Evolutionary conservation across 2,888 invertebrate species (phyloP).

Genomic region (Tineola bisselliella): DNA sequence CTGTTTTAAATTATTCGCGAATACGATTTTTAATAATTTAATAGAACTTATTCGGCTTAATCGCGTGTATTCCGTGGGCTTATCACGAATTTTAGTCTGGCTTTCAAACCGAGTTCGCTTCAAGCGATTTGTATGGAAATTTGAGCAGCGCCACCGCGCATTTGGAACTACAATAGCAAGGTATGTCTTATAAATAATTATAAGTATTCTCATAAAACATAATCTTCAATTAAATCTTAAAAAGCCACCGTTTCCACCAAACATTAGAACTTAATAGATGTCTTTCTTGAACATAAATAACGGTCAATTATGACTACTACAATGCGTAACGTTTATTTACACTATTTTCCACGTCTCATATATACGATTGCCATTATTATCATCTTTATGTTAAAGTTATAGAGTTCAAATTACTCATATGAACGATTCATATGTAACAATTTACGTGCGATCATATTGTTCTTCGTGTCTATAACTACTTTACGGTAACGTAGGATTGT

Average conservation of each 20-base stretch:
- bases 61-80: too few relatives aligned
- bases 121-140: too few relatives aligned
- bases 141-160: too few relatives aligned
- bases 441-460: not conserved
- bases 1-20: too few relatives aligned
- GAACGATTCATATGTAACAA: not conserved
- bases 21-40: too few relatives aligned
- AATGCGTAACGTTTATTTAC: not conserved
- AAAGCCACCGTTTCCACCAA: not conserved
- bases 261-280: not conserved
- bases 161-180: too few relatives aligned
- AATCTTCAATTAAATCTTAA: not conserved
- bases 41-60: too few relatives aligned
- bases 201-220: not conserved
- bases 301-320: not conserved
- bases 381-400: not conserved
- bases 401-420: not conserved
- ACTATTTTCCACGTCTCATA: not conserved
- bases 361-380: not conserved
- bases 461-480: not conserved
- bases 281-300: not conserved
- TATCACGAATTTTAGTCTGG: too few relatives aligned
- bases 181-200: too few relatives aligned
- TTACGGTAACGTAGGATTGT: not conserved
- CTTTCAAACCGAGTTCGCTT: too few relatives aligned